Conservation (phyloP, 2,797 vertebrate species). For the Onychomys torridus region DNA sequence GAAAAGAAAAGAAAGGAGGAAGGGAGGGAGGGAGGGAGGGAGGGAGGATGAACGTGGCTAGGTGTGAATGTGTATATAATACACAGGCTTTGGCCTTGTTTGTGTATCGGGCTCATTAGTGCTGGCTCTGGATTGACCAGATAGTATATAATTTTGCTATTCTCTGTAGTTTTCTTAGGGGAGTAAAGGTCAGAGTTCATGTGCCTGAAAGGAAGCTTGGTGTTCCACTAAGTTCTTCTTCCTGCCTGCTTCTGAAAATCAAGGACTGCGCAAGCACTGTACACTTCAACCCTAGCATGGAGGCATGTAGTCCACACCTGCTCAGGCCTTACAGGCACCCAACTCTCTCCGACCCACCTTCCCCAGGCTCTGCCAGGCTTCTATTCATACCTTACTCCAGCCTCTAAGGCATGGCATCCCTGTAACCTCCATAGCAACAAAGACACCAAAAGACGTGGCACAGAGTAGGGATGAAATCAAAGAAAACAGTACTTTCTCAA, state of each 20-base stretch:
- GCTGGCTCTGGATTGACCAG: neutral
- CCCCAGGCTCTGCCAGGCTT: neutral
- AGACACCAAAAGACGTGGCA: neutral
- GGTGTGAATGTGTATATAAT: too few species aligned
- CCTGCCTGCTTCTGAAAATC: neutral
- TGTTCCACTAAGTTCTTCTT: neutral
- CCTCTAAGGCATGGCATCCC: fast-evolving
- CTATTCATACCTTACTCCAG: neutral
- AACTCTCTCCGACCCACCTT: neutral
- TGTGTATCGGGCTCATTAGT: neutral
- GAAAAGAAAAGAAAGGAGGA: too few species aligned
- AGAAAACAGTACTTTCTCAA: neutral
- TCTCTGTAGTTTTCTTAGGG: neutral
- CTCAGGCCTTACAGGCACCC: neutral
- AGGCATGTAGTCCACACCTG: too few species aligned
- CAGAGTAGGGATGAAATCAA: neutral
- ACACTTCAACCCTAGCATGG: neutral
- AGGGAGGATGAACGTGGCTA: too few species aligned
- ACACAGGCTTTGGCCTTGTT: neutral
- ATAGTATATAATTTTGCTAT: neutral
- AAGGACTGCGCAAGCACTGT: neutral
- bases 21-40: too few species aligned
- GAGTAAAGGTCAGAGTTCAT: neutral
- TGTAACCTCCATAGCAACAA: neutral
- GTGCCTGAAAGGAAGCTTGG: neutral